Evolutionary conservation across 2,113 vertebrate genomes (phyloP), one percentile per base, ranked within the genome.

Genomic region (Parotia lawesii): DNA sequence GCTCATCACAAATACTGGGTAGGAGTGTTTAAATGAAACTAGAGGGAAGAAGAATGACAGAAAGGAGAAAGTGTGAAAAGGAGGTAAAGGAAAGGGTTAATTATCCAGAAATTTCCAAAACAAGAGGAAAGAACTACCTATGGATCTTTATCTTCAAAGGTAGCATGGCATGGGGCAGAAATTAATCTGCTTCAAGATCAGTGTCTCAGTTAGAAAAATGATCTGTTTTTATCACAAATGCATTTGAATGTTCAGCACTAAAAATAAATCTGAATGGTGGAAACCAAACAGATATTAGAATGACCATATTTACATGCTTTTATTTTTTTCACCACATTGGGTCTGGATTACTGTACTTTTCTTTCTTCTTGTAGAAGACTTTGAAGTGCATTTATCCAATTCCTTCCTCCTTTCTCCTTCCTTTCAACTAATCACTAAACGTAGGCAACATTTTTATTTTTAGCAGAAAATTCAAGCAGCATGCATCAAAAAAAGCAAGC

Each of bases 31-130:
- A 77, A n/a, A 44, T 17, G 4, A 88, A 90, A 85, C 15, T n/a
- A 64, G 44, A 53, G 10, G 13, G 27, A 78, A 57, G 28, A 69
- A 44, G 29, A 29, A 9, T 14, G 86, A 48, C 28, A 57, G 61
- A 35, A 75, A 56, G 6, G 33, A 81, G 23, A 56, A 78, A 72
- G 78, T 11, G 2, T 31, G 35, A 58, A 62, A 56, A 70, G 7
- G 3, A 15, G 6, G 7, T 1, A 17, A 65, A 42, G 0, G 3
- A 51, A 71, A 25, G 7, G 8, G 4, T 29, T 64, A 64, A 31
- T 47, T 74, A 47, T 17, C 24, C 4, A 54, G 9, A 37, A 90
- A 61, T 5, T 51, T 85, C 35, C 1, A 1, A 80, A 79, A 60
- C 8, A 51, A 44, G 27, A 12, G 2, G 54, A 64, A 64, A 54